Evolutionary conservation across 2,797 vertebrate species (phyloP), one percentile per base, ranked within the genome.

Genomic region (Micrastur ruficollis): DNA sequence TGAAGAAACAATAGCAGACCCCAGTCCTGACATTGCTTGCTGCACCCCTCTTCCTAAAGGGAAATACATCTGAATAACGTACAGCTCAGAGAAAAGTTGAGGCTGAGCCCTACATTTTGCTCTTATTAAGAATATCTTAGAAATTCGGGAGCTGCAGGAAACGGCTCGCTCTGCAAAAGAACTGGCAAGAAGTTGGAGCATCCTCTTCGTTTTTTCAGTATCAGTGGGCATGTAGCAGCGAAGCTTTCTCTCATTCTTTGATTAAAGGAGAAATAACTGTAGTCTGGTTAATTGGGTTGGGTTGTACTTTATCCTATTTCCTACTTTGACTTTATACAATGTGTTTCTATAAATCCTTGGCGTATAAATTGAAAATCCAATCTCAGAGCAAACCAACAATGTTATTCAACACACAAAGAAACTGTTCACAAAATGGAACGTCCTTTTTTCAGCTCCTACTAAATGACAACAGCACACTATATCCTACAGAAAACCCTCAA

Each of bases 201-300:
- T 68, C 11, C 26, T 56, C 11, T n/a, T 88, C 18, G 49, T 8
- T 55, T 86, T 65, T 83, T 90, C 50, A 61, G 0, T 49, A 42
- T 3, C 29, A 31, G 12, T 49, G 55, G 59, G 58, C 17, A 56
- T 5, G 8, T 6, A 55, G 14, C 21, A 85, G 3, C 0, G 0
- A 87, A 72, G 34, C 1, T 73, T 91, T 59, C 74, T 40, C 36
- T 55, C 14, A 29, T 72, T 68, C n/a, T 90, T 83, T 81, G 34
- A 75, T 79, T 46, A 79, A 68, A 79, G 47, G 21, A 70, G n/a
- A 74, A 93, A 73, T 42, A 93, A 61, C 11, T 12, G 23, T 36
- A 14, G 18, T 58, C 42, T 29, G 20, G 58, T 84, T 86, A 89
- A 90, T 20, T 66, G 0, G 26, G 63, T 72, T 79, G 75, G 38